phyloP scores from a whole-genome alignment of 2,888 invertebrate species.

The Drosophila aldrichi region DNA sequence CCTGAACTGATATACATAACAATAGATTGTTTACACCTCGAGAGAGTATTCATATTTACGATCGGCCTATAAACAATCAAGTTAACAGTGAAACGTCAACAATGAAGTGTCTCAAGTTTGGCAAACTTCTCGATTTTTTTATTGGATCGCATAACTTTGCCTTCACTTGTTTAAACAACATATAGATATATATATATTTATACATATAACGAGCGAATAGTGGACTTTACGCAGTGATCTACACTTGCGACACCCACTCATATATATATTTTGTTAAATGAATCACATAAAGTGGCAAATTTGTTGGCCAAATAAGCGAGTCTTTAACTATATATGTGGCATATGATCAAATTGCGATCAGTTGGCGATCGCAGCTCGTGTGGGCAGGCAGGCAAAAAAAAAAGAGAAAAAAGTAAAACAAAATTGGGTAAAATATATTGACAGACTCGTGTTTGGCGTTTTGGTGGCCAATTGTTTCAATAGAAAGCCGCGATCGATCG shows the following conservation, averaged over 20 bases:
- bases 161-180: slow-evolving; percentile 25
- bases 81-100: background rate
- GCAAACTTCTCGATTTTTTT: slow-evolving; percentile 12
- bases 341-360: slow-evolving; percentile 22
- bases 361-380: slow-evolving; percentile 39
- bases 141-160: slow-evolving; percentile 11
- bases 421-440: slow-evolving; percentile 13
- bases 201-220: background rate
- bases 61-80: slow-evolving; percentile 20
- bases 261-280: slow-evolving; percentile 18
- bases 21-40: slow-evolving; percentile 17
- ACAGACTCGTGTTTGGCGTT: slow-evolving; percentile 32
- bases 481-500: slow-evolving; percentile 66
- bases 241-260: slow-evolving; percentile 51
- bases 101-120: slow-evolving; percentile 30
- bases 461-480: slow-evolving; percentile 73
- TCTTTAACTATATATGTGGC: slow-evolving; percentile 9
- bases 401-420: slow-evolving; percentile 7
- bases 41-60: slow-evolving; percentile 4
- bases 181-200: too few relatives aligned
- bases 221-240: slow-evolving; percentile 37
- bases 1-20: slow-evolving; percentile 17
- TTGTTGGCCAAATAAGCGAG: slow-evolving; percentile 45
- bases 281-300: slow-evolving; percentile 57
- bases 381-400: slow-evolving; percentile 40